A percentile compares a stretch with the other conserved stretches of the same genome.
These are phyloP conservation scores for Lasioglossum baleicum DNA, from an alignment of 1,140 invertebrate genomes.

Conservation along the genomic window DNA sequence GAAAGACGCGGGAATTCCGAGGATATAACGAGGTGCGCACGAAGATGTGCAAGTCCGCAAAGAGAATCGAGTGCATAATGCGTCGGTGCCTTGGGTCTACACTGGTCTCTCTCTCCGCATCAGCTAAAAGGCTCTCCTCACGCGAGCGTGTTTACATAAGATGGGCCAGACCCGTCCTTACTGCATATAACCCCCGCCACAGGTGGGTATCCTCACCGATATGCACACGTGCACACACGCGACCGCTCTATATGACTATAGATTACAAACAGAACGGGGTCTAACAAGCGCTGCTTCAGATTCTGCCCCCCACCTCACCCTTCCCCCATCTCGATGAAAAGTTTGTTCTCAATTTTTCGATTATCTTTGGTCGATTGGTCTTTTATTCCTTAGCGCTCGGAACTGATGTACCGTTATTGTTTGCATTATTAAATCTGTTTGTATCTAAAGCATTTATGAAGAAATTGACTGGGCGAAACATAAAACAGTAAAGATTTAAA, in stretches of 20 bases:
- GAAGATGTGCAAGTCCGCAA: conserved; percentile 21
- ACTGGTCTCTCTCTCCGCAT: conserved; percentile 24
- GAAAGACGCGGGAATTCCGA: conserved; percentile 1
- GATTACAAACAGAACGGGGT: background rate
- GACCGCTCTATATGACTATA: background rate
- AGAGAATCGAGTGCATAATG: conserved; percentile 65
- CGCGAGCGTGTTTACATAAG: conserved; percentile 73
- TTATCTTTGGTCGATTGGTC: too few relatives aligned
- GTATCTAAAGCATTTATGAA: too few relatives aligned
- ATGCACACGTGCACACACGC: background rate
- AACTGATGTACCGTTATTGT: too few relatives aligned
- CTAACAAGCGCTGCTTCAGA: background rate
- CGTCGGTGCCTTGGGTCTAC: conserved; percentile 65
- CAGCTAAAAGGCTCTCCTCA: conserved; percentile 67
- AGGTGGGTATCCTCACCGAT: conserved; percentile 59
- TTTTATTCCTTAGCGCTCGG: too few relatives aligned
- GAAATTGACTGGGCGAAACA: too few relatives aligned
- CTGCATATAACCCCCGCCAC: conserved; percentile 56
- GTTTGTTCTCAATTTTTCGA: too few relatives aligned
- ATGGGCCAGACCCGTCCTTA: conserved; percentile 52
- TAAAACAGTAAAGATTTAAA: too few relatives aligned
- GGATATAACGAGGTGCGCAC: conserved; percentile 23
- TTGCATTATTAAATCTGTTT: too few relatives aligned
- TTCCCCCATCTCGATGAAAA: too few relatives aligned
- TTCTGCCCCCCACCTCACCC: background rate